These are phyloP conservation scores for Gadus macrocephalus DNA, from an alignment of 2,113 vertebrate genomes.

Conservation along the genomic window DNA sequence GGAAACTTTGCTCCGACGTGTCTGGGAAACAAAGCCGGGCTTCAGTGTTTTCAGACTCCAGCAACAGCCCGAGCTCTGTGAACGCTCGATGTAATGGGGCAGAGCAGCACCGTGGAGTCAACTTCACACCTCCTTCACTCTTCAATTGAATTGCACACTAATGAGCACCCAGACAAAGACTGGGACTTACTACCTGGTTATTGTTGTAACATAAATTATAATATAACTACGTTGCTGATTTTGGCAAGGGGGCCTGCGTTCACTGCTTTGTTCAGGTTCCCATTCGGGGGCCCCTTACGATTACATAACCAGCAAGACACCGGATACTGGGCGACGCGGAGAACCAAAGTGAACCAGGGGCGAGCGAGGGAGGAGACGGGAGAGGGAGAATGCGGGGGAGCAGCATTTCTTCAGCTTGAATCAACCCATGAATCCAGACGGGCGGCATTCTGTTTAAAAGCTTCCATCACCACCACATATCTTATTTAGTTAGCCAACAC, in stretches of 20 bases:
- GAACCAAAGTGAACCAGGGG: not conserved
- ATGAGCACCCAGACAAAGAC: not conserved
- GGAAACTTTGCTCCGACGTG: conserved; percentile 30
- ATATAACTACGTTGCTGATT: conserved; percentile 27
- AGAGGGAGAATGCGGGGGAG: conserved; percentile 21
- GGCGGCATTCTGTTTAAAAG: conserved; percentile 22
- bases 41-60: conserved; percentile 18
- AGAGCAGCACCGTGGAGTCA: conserved; percentile 21
- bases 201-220: not conserved
- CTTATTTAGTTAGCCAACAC: not conserved
- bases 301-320: conserved; percentile 62
- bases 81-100: conserved; percentile 37
- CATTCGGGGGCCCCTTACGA: conserved; percentile 50
- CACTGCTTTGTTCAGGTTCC: conserved; percentile 43
- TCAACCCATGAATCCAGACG: conserved; percentile 24
- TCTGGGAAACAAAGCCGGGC: conserved; percentile 33
- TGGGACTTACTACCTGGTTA: too few relatives aligned
- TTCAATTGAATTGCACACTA: not conserved
- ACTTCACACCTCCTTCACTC: conserved; percentile 25
- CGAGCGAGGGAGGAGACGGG: conserved; percentile 5
- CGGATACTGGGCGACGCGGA: conserved; percentile 44
- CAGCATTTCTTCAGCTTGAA: conserved; percentile 28
- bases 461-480: conserved; percentile 13
- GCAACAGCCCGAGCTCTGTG: conserved; percentile 1
- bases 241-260: conserved; percentile 28